Evolutionary conservation across 2,113 vertebrate species (phyloP).

Genomic region (Ginglymostoma cirratum): DNA sequence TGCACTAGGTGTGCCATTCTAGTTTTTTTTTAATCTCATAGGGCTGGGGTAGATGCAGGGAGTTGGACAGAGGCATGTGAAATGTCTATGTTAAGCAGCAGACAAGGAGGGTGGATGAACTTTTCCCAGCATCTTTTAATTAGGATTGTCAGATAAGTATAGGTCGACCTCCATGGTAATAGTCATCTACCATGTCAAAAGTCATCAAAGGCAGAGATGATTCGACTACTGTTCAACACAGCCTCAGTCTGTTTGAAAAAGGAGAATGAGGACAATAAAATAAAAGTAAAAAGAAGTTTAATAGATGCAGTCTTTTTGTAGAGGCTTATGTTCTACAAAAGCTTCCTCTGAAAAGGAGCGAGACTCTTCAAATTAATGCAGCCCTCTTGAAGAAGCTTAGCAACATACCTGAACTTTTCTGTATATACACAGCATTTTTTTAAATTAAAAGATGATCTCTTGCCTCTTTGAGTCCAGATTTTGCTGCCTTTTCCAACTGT

Average conservation of each 20-base stretch:
- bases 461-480: slow-evolving; percentile 72
- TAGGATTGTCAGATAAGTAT: neutral
- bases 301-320: neutral
- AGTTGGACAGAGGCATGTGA: too few relatives aligned
- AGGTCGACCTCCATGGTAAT: neutral
- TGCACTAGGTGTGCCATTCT: neutral
- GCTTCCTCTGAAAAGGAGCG: neutral
- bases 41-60: neutral
- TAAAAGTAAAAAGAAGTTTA: neutral
- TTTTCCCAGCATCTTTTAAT: neutral
- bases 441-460: slow-evolving; percentile 22
- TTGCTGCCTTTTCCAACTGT: slow-evolving; percentile 67
- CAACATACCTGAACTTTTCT: neutral
- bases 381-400: neutral
- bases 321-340: neutral
- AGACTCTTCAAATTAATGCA: neutral
- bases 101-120: neutral
- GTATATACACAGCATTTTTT: neutral
- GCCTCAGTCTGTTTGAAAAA: neutral
- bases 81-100: neutral
- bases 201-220: neutral
- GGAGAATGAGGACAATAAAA: neutral
- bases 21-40: neutral
- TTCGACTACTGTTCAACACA: neutral
- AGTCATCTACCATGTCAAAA: neutral